Evolutionary conservation across 2,113 vertebrate species (phyloP).

Genomic region (Onychostoma macrolepis): DNA sequence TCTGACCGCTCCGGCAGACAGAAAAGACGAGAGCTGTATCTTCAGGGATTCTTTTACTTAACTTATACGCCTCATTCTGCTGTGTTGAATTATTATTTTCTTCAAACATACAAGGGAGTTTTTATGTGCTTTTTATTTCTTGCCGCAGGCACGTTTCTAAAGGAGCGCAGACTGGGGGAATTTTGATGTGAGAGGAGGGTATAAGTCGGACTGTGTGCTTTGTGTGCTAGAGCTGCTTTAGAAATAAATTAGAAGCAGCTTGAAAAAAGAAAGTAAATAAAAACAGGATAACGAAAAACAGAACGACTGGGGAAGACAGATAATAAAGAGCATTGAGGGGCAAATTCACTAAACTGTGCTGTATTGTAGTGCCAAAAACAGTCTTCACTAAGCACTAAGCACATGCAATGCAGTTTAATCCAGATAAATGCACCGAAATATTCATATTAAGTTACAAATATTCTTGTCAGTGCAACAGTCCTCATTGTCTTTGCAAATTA

Average conservation of each 20-base stretch:
- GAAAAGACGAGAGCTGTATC: neutral
- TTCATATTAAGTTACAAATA: no score
- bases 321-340: constrained; percentile 41
- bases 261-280: constrained; percentile 28
- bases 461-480: neutral
- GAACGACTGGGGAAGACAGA: constrained; percentile 47
- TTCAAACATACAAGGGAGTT: constrained; percentile 41
- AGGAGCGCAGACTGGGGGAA: constrained; percentile 32
- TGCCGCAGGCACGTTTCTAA: constrained; percentile 43
- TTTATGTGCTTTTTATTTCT: constrained; percentile 46
- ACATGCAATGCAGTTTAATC: neutral
- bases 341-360: constrained; percentile 26
- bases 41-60: constrained; percentile 36
- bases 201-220: constrained; percentile 32
- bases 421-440: neutral
- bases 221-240: constrained; percentile 47
- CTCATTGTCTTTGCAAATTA: neutral
- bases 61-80: constrained; percentile 36
- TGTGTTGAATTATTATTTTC: constrained; percentile 41
- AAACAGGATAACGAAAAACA: constrained; percentile 24
- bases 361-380: neutral
- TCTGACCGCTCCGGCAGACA: constrained; percentile 15
- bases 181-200: constrained; percentile 45
- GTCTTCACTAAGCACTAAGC: neutral
- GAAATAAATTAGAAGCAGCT: constrained; percentile 37